A percentile compares a stretch with the other conserved stretches of the same genome.
These are phyloP conservation scores for Heliconius nattereri DNA, from an alignment of 1,140 invertebrate species.

Conservation along the genomic window DNA sequence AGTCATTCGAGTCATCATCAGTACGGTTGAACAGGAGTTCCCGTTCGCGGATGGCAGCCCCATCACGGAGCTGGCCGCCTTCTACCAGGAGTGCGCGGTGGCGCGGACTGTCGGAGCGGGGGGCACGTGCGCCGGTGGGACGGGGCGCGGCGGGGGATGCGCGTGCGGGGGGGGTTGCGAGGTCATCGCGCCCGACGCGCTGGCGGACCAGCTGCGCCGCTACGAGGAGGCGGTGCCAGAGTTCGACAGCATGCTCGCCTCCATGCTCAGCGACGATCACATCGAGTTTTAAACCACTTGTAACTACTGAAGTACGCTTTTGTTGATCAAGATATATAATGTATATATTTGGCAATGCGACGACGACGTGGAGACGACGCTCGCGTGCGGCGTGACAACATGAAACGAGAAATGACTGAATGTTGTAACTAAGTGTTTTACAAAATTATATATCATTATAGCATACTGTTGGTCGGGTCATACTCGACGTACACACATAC, in stretches of 20 bases:
- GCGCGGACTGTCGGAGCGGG: slow-evolving; percentile 59
- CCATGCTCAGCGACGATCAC: slow-evolving; percentile 59
- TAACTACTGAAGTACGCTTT: no score
- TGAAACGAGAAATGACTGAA: not conserved
- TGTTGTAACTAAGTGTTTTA: not conserved
- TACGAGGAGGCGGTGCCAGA: slow-evolving; percentile 70
- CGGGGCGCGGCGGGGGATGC: not conserved
- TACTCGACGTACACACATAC: not conserved
- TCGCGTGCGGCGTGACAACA: not conserved
- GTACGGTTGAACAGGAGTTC: slow-evolving; percentile 56
- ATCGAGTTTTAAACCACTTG: not conserved
- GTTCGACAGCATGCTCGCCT: slow-evolving; percentile 72
- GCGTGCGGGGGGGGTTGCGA: not conserved
- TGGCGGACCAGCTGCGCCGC: slow-evolving; percentile 61
- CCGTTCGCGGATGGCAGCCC: slow-evolving; percentile 74
- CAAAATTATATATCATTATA: not conserved
- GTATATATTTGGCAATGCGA: not conserved
- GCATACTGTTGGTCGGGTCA: not conserved
- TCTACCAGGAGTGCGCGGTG: slow-evolving; percentile 71
- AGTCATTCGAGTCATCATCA: not conserved
- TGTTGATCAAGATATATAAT: no score
- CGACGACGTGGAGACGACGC: not conserved
- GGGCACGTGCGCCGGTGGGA: slow-evolving; percentile 10
- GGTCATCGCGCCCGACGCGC: slow-evolving; percentile 35
- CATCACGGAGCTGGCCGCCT: slow-evolving; percentile 67